These are phyloP conservation scores for Sitta europaea DNA, from an alignment of 2,113 vertebrate species.

Conservation along the genomic window DNA sequence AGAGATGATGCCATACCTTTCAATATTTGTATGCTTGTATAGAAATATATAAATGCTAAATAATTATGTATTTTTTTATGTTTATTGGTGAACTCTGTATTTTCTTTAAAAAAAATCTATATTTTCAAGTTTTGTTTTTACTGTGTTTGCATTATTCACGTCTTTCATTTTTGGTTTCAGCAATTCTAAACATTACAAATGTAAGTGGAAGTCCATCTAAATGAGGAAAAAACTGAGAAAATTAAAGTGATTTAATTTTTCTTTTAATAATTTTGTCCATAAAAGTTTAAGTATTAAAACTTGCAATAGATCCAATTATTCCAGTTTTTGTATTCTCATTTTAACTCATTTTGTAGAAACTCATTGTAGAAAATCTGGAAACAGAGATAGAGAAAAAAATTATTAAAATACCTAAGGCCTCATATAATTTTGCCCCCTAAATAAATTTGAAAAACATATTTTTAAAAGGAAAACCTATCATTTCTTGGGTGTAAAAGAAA, in stretches of 20 bases:
- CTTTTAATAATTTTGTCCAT: neutral
- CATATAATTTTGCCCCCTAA: rapidly evolving
- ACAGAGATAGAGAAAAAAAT: neutral
- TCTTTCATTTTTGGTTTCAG: neutral
- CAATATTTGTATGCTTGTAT: neutral
- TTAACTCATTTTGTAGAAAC: neutral
- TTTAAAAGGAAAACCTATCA: neutral
- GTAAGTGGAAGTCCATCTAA: neutral
- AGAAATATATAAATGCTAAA: neutral
- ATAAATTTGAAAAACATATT: neutral
- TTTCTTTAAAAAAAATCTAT: neutral
- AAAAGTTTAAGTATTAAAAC: neutral
- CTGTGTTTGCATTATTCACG: neutral
- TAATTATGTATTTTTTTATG: neutral
- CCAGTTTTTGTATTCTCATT: neutral
- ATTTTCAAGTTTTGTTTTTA: neutral
- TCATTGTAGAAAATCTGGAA: neutral
- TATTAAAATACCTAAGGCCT: neutral
- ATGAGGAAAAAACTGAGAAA: neutral
- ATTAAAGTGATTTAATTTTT: neutral
- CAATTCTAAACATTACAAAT: neutral
- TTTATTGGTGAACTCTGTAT: neutral
- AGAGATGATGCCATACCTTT: neutral
- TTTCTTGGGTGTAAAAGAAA: neutral
- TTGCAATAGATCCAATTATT: neutral